Evolutionary conservation across 1,140 invertebrate genomes (phyloP).

Genomic region (Megalopta genalis): DNA sequence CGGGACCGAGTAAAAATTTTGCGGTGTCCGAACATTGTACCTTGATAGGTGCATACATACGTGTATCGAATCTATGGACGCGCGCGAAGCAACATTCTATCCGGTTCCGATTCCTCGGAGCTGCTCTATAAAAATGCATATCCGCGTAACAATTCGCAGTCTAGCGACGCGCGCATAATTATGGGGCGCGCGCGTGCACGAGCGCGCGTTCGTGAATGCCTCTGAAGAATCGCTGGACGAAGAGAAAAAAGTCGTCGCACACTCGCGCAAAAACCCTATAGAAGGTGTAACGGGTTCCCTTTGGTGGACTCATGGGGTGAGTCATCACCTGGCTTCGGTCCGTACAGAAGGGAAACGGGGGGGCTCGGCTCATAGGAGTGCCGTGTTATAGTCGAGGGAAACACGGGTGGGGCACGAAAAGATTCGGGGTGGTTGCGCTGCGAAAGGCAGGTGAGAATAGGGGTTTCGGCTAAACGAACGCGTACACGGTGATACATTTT

Average conservation of each 20-base stretch:
- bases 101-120: no score
- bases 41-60: not conserved
- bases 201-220: slow-evolving; percentile 3
- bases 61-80: no score
- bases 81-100: no score
- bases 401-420: slow-evolving; percentile 49
- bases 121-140: no score
- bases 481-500: slow-evolving; percentile 1
- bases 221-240: not conserved
- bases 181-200: not conserved
- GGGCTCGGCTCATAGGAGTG: slow-evolving; percentile 9
- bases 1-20: no score
- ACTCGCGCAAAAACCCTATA: slow-evolving; percentile 59
- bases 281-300: slow-evolving; percentile 42
- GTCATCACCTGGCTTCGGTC: slow-evolving; percentile 78
- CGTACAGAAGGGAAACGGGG: slow-evolving; percentile 32
- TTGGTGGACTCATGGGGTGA: slow-evolving; percentile 69
- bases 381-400: slow-evolving; percentile 23
- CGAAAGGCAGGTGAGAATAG: slow-evolving; percentile 74
- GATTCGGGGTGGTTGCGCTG: slow-evolving; percentile 60
- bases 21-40: no score
- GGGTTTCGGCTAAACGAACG: slow-evolving; percentile 53
- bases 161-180: not conserved
- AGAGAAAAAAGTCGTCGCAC: slow-evolving; percentile 35
- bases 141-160: no score